Conservation (phyloP, 2,113 vertebrate species). For the Neoarius graeffei region DNA sequence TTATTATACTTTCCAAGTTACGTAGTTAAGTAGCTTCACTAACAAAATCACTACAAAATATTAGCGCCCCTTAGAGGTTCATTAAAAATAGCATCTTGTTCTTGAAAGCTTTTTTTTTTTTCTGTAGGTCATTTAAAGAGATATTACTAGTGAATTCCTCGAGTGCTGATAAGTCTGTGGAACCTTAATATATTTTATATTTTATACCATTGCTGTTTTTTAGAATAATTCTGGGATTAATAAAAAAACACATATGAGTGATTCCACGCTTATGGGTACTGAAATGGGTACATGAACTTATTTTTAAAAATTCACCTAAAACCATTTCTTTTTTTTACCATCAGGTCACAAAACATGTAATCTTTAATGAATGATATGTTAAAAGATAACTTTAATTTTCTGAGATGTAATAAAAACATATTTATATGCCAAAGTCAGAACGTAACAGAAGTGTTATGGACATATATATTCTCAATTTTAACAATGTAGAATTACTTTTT, state of each 20-base stretch:
- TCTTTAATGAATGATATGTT: too few relatives aligned
- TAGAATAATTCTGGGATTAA: not conserved
- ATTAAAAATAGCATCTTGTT: not conserved
- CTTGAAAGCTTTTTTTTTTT: not conserved
- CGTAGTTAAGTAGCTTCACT: not conserved
- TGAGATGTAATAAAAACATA: too few relatives aligned
- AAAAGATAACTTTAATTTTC: too few relatives aligned
- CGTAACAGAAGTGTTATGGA: too few relatives aligned
- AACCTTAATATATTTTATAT: not conserved
- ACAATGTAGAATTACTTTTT: too few relatives aligned
- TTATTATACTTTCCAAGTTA: not conserved
- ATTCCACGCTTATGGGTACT: too few relatives aligned
- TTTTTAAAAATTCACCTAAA: too few relatives aligned
- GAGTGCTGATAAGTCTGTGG: not conserved
- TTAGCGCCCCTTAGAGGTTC: not conserved
- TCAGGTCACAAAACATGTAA: too few relatives aligned
- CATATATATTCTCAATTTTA: too few relatives aligned
- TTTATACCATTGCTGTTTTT: not conserved
- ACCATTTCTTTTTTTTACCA: too few relatives aligned
- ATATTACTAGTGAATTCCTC: not conserved
- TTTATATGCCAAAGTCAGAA: too few relatives aligned
- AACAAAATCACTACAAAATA: not conserved
- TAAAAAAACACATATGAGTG: not conserved
- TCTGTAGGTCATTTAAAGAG: not conserved
- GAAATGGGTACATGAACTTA: too few relatives aligned